Base-by-base conservation (phyloP, 2,797 vertebrate genomes). In the Luscinia megarhynchos region DNA sequence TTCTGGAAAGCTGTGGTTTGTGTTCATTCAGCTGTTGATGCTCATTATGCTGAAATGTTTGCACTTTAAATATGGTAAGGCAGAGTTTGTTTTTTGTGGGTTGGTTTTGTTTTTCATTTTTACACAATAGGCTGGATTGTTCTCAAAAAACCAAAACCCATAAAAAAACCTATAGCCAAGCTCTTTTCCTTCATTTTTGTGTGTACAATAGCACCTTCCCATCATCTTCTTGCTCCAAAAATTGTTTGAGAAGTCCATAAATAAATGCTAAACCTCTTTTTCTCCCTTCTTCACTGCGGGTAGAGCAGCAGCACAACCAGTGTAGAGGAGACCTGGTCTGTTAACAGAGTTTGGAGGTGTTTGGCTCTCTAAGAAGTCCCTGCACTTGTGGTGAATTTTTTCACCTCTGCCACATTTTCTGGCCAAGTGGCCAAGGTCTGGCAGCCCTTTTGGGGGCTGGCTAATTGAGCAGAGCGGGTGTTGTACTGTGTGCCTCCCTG, bases 11-110 rank as follows among this genome's bases (percentile, higher is more conserved):
- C 48, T 38, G n/a, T 19, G 69, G 15, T 66, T 91, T 58, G 20
- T 68, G 55, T 30, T 86, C 84, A 17, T 69, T 78, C 41, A 51
- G 29, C 46, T 59, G 66, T 70, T 78, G 77, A 41, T 10, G 14
- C 74, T 95, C 78, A 75, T 95, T 92, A 79, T 55, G n/a, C 83
- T 94, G 84, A 94, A 93, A 92, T 95, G 86, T 87, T 96, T 96
- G 45, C 73, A 40, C 87, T 95, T 93, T 40, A 83, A 86, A 67
- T 83, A 59, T 26, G 22, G 61, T 13, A 29, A 63, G 43, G 40
- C 53, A 38, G 54, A 5, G 6, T 18, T 68, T 74, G 26, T 7
- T 53, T 27, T 27, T 46, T 12, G 16, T 55, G 48, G 17, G 16
- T 53, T 41, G 29, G 12, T 12, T 29, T 58, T 50, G 15, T 9